A percentile compares a stretch with the other conserved stretches of the same genome.
Evolutionary conservation across 92 coral and sea anemone genomes (phyloP).

Genomic region (Palythoa caribaeorum): DNA sequence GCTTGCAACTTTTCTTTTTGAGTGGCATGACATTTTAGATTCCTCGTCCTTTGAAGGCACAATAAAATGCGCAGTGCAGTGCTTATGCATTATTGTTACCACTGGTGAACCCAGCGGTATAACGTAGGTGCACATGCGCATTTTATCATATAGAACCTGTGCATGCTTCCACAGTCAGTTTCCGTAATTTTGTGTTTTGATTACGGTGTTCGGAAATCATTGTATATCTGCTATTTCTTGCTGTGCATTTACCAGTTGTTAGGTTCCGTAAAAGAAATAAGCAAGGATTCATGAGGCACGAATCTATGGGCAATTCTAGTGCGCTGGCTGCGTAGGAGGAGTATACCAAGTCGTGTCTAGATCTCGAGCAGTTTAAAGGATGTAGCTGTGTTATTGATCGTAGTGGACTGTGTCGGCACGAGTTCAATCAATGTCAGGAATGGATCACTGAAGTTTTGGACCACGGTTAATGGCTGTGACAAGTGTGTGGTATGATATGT

Average conservation of each 20-base stretch:
- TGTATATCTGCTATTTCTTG: conserved; percentile 30
- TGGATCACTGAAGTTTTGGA: conserved; percentile 42
- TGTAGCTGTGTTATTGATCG: conserved; percentile 10
- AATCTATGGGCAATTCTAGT: background rate
- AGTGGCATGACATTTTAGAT: no score
- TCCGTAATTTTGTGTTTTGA: conserved; percentile 46
- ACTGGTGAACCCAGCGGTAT: background rate
- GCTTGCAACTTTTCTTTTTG: no score
- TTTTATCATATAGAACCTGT: background rate
- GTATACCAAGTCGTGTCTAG: background rate
- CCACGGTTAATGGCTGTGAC: conserved; percentile 52
- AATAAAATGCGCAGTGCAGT: no score
- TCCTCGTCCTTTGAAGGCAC: no score
- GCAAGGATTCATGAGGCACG: conserved; percentile 30
- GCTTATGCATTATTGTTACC: no score
- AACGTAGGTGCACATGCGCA: background rate
- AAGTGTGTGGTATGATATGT: conserved; percentile 75
- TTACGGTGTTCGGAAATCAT: conserved; percentile 18
- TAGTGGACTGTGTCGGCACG: conserved; percentile 39
- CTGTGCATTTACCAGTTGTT: conserved; percentile 18
- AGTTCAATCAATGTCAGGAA: conserved; percentile 31
- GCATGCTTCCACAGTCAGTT: conserved; percentile 38
- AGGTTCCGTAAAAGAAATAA: conserved; percentile 18
- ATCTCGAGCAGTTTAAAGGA: conserved; percentile 4
- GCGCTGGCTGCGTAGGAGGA: background rate